These are phyloP conservation scores for Romanogobio albipinnatus DNA, from an alignment of 2,113 vertebrate species.

Conservation along the genomic window DNA sequence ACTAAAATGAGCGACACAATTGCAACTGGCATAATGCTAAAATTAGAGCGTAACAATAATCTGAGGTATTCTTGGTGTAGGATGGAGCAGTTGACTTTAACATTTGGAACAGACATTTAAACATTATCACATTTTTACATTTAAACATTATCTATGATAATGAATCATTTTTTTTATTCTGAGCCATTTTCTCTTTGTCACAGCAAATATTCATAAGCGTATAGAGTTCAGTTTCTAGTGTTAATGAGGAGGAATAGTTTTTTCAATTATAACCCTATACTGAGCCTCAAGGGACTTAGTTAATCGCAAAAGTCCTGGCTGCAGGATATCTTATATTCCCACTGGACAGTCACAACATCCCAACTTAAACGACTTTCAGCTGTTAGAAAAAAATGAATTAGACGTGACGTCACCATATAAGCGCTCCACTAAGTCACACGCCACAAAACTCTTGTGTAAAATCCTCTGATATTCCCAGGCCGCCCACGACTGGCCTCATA, in stretches of 20 bases:
- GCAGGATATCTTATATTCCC: background rate
- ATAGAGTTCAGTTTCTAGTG: background rate
- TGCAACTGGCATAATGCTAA: background rate
- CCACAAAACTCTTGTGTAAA: slow-evolving; percentile 29
- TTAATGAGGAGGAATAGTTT: background rate
- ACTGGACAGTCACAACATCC: background rate
- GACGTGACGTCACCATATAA: slow-evolving; percentile 2
- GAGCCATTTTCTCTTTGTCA: background rate
- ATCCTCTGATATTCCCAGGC: slow-evolving; percentile 13
- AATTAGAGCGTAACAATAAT: background rate
- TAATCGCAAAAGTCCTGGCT: background rate
- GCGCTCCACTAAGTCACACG: background rate
- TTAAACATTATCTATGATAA: background rate
- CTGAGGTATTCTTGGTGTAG: too few relatives aligned
- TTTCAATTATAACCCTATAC: background rate
- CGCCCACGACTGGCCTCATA: slow-evolving; percentile 10
- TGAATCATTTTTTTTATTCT: background rate
- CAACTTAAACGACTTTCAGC: background rate
- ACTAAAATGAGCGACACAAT: background rate
- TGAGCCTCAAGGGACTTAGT: slow-evolving; percentile 2
- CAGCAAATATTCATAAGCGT: background rate
- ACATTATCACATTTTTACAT: background rate
- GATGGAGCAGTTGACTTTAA: background rate
- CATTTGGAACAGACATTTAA: background rate
- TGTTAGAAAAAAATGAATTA: slow-evolving; percentile 26